These are phyloP conservation scores for Tubulanus polymorphus DNA, from an alignment of 2,888 invertebrate genomes.

Conservation along the genomic window DNA sequence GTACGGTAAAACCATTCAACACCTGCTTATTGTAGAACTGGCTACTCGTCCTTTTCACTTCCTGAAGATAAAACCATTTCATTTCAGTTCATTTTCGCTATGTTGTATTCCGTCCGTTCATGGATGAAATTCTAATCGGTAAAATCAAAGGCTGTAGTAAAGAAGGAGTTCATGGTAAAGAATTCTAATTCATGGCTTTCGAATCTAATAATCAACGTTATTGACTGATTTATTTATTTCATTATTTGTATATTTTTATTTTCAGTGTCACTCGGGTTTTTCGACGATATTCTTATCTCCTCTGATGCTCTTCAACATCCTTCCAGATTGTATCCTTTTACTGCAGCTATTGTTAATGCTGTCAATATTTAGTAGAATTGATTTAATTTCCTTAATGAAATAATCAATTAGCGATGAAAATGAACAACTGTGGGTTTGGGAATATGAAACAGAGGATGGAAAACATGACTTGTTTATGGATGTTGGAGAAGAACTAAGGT, in stretches of 20 bases:
- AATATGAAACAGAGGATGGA: constrained; percentile 77
- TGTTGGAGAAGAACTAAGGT: constrained; percentile 62
- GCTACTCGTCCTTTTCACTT: background rate
- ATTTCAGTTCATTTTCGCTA: constrained; percentile 77
- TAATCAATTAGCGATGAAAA: constrained; percentile 58
- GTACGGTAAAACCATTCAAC: constrained; percentile 24
- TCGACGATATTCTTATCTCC: constrained; percentile 83
- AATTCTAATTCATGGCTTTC: background rate
- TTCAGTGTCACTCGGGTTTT: constrained; percentile 89
- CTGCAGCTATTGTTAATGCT: constrained; percentile 1
- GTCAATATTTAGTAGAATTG: background rate
- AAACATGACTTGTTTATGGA: constrained; percentile 94
- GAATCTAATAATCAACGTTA: background rate
- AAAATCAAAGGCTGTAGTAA: constrained; percentile 86
- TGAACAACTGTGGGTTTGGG: constrained; percentile 93
- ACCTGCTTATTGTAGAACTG: background rate
- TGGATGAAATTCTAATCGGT: constrained; percentile 90
- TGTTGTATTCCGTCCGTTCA: constrained; percentile 89
- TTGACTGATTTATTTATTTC: background rate
- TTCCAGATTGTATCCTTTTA: constrained; percentile 67
- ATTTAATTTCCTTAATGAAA: too few species aligned
- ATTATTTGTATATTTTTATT: constrained; percentile 25
- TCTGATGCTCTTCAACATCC: constrained; percentile 88
- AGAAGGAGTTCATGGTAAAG: constrained; percentile 74
- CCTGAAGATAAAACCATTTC: too few species aligned